Evolutionary conservation across 2,888 invertebrate genomes (phyloP).

Genomic region (Heterodera filipjevi): DNA sequence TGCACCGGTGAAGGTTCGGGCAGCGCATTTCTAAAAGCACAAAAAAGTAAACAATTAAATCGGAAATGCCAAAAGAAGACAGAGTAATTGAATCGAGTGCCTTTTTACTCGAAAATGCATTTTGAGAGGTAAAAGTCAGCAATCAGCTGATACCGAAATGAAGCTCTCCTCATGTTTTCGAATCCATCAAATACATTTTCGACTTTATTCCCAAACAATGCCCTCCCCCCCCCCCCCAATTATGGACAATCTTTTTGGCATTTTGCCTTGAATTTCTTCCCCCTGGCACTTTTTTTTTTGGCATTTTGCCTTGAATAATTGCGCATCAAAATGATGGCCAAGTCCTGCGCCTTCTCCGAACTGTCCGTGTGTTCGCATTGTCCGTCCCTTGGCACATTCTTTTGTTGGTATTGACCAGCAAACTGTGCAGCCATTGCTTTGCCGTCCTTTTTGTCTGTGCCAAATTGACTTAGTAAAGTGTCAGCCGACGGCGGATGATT

Average conservation of each 20-base stretch:
- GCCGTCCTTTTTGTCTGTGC: conserved; percentile 7
- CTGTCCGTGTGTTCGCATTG: conserved; percentile 24
- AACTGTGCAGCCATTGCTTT: conserved; percentile 9
- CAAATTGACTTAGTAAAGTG: background rate
- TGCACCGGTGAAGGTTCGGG: conserved; percentile 61
- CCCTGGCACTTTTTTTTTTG: background rate
- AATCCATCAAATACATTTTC: too few species aligned
- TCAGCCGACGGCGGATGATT: background rate
- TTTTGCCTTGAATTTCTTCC: background rate
- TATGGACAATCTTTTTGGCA: background rate
- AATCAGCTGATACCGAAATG: too few species aligned
- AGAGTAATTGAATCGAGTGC: too few species aligned
- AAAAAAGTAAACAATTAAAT: background rate
- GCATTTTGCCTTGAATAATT: conserved; percentile 55
- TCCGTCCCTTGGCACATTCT: background rate
- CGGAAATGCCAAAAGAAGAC: too few species aligned
- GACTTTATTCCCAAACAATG: background rate
- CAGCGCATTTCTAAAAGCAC: conserved; percentile 53
- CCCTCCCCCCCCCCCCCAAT: background rate
- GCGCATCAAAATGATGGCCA: conserved; percentile 56
- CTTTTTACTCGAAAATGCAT: too few species aligned
- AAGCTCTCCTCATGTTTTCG: too few species aligned
- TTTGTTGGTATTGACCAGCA: conserved; percentile 7
- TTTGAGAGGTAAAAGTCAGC: too few species aligned
- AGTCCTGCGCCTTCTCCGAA: conserved; percentile 54